A percentile compares a stretch with the other conserved stretches of the same genome.
phyloP scores from a whole-genome alignment of 2,113 vertebrate genomes.

The Herpetotheres cachinnans region DNA sequence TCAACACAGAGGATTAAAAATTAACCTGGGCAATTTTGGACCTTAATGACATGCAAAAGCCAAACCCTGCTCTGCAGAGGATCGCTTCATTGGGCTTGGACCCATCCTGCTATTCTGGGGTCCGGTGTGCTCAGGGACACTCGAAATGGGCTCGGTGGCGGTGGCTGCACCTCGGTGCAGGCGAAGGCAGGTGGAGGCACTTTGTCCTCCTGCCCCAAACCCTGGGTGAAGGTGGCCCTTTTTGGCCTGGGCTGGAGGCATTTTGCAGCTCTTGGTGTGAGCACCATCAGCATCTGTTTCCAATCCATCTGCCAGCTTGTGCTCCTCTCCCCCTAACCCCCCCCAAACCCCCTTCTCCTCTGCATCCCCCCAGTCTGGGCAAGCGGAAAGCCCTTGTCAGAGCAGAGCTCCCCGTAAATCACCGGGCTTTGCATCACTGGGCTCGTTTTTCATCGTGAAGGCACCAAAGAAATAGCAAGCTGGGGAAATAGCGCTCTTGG shows the following conservation, averaged over 20 bases:
- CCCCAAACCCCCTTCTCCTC: background rate
- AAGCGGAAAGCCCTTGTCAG: conserved; percentile 12
- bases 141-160: background rate
- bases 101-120: accelerated
- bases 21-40: background rate
- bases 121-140: accelerated
- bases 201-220: accelerated
- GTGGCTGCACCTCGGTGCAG: background rate
- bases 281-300: conserved; percentile 80
- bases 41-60: background rate
- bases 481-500: background rate
- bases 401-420: conserved; percentile 60
- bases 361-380: background rate
- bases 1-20: accelerated
- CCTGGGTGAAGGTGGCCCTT: background rate
- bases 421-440: background rate
- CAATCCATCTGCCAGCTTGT: conserved; percentile 62
- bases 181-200: background rate
- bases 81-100: background rate
- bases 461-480: background rate
- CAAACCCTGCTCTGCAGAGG: background rate
- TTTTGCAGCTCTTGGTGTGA: background rate
- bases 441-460: conserved; percentile 37
- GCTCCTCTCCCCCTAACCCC: background rate
- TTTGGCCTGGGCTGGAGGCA: background rate